Base-by-base conservation (phyloP, 2,113 vertebrate species). In the Stigmatopora nigra region DNA sequence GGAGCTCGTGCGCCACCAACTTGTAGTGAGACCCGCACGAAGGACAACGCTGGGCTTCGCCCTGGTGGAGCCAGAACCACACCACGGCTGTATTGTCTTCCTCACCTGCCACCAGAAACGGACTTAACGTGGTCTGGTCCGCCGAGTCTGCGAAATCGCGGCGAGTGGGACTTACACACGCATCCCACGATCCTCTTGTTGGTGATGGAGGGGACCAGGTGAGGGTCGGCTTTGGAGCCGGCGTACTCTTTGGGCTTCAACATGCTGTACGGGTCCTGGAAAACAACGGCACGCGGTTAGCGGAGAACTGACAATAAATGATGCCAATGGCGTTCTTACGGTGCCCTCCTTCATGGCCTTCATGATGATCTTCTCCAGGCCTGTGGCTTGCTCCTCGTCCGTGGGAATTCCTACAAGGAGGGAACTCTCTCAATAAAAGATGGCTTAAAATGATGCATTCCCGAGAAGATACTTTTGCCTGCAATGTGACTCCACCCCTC, bases 51-150 rank as follows among this genome's bases (percentile, higher is more conserved):
- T 95, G 93, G 17, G 89, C 20, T 19, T 95, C 91, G 0, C 93
- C 94, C 67, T 93, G 73, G 49, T 94, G 93, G 36, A 96, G 83
- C 94, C 94, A 95, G 85, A 96, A 94, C 93, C 93, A 94, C 38
- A 93, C 79, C 14, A 94, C 85, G 0, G 71, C 71, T 0, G 91
- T 94, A 88, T 93, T 94, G 79, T 95, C 94, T 67, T 96, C 93
- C 68, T 96, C 95, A 83, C 94, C 94, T 96, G 65, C 45, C 7
- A n/a, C 20, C 11, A 31, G 15, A 60, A 35, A 22, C 56, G 8
- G 7, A 20, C 14, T 12, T 35, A 59, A 38, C 35, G 31, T 38
- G 35, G n/a, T 38, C 25, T 10, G 9, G 38, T 1, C 7, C 9
- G 9, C 38, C 38, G 4, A 41, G 9, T 7, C 9, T 4, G 38